These are phyloP conservation scores for Spea bombifrons DNA, from an alignment of 2,113 vertebrate genomes.

Conservation along the genomic window DNA sequence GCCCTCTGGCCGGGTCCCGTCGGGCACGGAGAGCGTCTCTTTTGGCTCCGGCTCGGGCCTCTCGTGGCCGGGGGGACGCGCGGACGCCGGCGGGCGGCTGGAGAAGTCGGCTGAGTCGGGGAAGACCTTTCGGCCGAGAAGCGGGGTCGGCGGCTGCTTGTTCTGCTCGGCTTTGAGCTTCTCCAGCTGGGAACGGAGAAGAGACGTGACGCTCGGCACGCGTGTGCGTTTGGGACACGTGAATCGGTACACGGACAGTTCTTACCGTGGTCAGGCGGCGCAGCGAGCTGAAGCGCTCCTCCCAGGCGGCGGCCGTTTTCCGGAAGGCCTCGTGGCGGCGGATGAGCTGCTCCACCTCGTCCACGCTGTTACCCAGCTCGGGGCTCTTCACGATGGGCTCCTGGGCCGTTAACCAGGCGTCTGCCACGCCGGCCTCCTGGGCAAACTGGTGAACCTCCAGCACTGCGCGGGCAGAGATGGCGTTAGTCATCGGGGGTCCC, in stretches of 20 bases:
- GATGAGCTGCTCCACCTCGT: constrained; percentile 94
- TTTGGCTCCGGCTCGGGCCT: constrained; percentile 63
- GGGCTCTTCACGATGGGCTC: constrained; percentile 84
- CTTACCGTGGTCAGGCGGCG: constrained; percentile 84
- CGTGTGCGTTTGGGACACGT: too few relatives aligned
- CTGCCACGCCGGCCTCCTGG: constrained; percentile 90
- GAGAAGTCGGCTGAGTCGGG: constrained; percentile 76
- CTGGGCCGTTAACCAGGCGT: constrained; percentile 90
- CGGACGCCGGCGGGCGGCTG: constrained; percentile 66
- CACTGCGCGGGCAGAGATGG: constrained; percentile 64
- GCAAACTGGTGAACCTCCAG: constrained; percentile 94
- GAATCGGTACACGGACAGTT: background rate
- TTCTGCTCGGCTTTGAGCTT: constrained; percentile 84
- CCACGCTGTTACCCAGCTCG: constrained; percentile 86
- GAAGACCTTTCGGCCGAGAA: constrained; percentile 88
- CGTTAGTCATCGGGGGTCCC: background rate
- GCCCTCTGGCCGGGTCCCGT: constrained; percentile 57
- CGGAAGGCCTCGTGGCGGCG: constrained; percentile 90
- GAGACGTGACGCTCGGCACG: background rate
- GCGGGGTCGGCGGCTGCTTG: constrained; percentile 82
- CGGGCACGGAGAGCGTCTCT: constrained; percentile 66
- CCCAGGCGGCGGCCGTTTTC: constrained; percentile 87
- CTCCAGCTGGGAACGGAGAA: constrained; percentile 71
- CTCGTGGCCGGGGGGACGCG: constrained; percentile 73
- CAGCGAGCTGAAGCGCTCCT: constrained; percentile 90